Evolutionary conservation across 2,797 vertebrate species (phyloP), one percentile per base, ranked within the genome.

Genomic region (Arnoldichthys spilopterus): DNA sequence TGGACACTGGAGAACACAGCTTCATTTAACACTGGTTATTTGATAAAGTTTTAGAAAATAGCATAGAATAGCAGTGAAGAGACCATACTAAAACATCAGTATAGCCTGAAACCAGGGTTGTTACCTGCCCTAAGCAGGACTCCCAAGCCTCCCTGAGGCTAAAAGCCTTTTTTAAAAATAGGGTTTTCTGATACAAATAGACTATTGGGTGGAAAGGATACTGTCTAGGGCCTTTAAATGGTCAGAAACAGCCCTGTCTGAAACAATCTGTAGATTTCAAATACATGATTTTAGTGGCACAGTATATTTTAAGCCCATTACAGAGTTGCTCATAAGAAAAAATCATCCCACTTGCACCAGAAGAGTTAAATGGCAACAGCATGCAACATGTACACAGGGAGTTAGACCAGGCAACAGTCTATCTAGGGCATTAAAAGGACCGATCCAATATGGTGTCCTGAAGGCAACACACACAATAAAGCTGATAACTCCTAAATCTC

Each of bases 281-380:
- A 47, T 28, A 63, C 71, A 49, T 9, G 20, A 69, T 13, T 68
- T 72, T 16, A 83, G 82, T 85, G 85, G 85, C 83, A 86, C 85
- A 72, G 71, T 74, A 72, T 74, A 79, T 83, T 67, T 67, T 79
- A 70, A 80, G 78, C 64, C 80, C 68, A 80, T 74, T 82, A 82
- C 68, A 74, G 70, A 77, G 78, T 70, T 77, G 74, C 83, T 85
- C 69, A 84, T 73, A 67, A 73, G 62, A 64, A 32, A 37, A 68
- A 51, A 56, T 69, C 47, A 43, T 82, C 78, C 74, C 81, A 83
- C 68, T 76, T 63, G 51, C 49, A 77, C 53, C 40, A 20, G 69
- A 51, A 61, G 47, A 79, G 70, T 62, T 59, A 76, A 76, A 85
- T 76, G 77, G 72, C 83, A 81, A 58, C 40, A 78, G 68, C 53